A percentile compares a stretch with the other conserved stretches of the same genome.
phyloP scores from a whole-genome alignment of 1,140 invertebrate species.

The Hermatobates lingyangjiaoensis region DNA sequence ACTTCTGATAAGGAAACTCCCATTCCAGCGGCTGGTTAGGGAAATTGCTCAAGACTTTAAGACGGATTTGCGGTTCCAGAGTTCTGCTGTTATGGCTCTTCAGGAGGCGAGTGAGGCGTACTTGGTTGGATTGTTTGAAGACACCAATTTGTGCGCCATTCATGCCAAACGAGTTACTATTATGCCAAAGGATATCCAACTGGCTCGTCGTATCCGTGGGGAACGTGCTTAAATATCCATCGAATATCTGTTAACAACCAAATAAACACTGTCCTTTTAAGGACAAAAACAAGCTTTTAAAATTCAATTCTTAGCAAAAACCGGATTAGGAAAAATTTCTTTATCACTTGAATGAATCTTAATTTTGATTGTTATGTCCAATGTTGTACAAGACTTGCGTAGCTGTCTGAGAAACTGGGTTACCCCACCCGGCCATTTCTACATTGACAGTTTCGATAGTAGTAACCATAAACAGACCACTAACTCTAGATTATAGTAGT shows the following conservation, averaged over 20 bases:
- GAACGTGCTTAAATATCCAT: slow-evolving; percentile 27
- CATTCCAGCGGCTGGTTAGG: slow-evolving; percentile 67
- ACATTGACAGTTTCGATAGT: no score
- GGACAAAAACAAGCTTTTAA: no score
- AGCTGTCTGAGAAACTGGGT: no score
- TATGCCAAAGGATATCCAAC: slow-evolving; percentile 41
- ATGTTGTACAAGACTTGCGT: no score
- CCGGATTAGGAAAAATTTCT: no score
- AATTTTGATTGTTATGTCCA: no score
- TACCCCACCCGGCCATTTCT: no score
- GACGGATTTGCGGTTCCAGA: slow-evolving; percentile 35
- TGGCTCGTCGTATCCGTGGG: slow-evolving; percentile 21
- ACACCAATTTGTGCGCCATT: slow-evolving; percentile 50
- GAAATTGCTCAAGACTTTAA: slow-evolving; percentile 70
- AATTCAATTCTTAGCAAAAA: no score
- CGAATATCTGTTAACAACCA: background rate
- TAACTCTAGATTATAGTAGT: no score
- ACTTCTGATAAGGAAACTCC: slow-evolving; percentile 59
- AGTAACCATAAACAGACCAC: no score
- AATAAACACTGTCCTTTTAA: slow-evolving; percentile 20
- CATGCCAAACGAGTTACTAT: slow-evolving; percentile 52
- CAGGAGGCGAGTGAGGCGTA: slow-evolving; percentile 50
- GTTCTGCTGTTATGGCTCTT: slow-evolving; percentile 31
- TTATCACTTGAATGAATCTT: no score
- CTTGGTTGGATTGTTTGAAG: slow-evolving; percentile 45